A percentile compares a stretch with the other conserved stretches of the same genome.
Evolutionary conservation across 2,113 vertebrate species (phyloP).

Genomic region (Onychostruthus taczanowskii): DNA sequence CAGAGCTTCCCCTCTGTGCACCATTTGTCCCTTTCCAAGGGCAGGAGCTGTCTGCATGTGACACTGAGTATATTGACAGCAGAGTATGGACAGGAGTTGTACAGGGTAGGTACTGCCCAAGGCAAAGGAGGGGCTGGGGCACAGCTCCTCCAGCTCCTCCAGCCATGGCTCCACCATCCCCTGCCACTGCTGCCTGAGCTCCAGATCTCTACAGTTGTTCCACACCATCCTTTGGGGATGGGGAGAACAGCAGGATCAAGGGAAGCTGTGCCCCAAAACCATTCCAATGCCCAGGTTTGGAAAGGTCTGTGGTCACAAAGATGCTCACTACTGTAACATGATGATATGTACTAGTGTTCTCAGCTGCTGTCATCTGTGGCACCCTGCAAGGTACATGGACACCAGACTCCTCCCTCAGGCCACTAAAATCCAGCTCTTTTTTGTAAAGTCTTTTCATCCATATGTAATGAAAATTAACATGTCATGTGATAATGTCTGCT

Average conservation of each 20-base stretch:
- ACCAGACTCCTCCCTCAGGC: not conserved
- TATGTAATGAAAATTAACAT: not conserved
- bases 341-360: not conserved
- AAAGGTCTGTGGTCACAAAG: not conserved
- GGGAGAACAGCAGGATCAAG: fast-evolving
- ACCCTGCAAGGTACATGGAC: not conserved
- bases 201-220: not conserved
- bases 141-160: not conserved
- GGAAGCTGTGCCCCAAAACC: not conserved
- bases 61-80: fast-evolving
- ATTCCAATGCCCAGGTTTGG: not conserved
- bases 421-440: not conserved
- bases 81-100: not conserved
- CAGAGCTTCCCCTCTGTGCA: not conserved
- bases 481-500: not conserved
- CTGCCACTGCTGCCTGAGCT: not conserved
- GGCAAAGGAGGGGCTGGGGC: not conserved
- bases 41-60: not conserved
- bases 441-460: not conserved
- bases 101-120: not conserved
- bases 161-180: not conserved
- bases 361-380: not conserved
- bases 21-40: not conserved
- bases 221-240: not conserved
- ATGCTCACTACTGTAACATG: not conserved